Evolutionary conservation across 2,888 invertebrate genomes (phyloP), one percentile per base, ranked within the genome.

Genomic region (Dugesia japonica): DNA sequence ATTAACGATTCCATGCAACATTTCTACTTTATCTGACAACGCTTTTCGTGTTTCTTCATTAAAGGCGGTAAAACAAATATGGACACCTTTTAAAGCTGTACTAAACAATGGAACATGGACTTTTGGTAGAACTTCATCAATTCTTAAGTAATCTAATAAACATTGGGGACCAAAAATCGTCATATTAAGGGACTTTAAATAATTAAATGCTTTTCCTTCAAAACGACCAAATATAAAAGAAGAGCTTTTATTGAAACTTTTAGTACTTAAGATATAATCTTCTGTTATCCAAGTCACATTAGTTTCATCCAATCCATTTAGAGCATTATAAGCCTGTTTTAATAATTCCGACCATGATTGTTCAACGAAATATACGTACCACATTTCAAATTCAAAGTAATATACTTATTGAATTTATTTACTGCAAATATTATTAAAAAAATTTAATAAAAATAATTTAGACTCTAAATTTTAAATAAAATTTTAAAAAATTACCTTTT

Each of bases 41-140:
- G 23, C 23, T 4, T 77, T 23, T 13, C 78, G 73, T 13, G 27
- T 42, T 15, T 38, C 74, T 20, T 27, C 56, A 27, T 33, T 23
- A 17, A 78, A 74, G 0, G 78, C 79, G 4, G 78, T 74, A 74
- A 78, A 26, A 13, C 74, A 71, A 26, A 77, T 74, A n/a, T 26
- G 15, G n/a, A 71, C 76, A 31, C 74, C 71, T n/a, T 56, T 33
- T n/a, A 78, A 38, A 28, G 78, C 78, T 28, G 78, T 71, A 23
- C 75, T 76, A 38, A 71, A 78, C n/a, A 78, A 74, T 20, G 78
- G 78, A 38, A 56, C 13, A 7, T 31, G 7, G 7, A 13, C 13
- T 26, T 76, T 73, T 26, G 78, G 78, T 33, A 78, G 31, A n/a
- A 78, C 28, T 33, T 74, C 28, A n/a, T 72, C 74, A 26, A 74